Evolutionary conservation across 1,140 invertebrate genomes (phyloP), one percentile per base, ranked within the genome.

Genomic region (Bradynema listronoti): DNA sequence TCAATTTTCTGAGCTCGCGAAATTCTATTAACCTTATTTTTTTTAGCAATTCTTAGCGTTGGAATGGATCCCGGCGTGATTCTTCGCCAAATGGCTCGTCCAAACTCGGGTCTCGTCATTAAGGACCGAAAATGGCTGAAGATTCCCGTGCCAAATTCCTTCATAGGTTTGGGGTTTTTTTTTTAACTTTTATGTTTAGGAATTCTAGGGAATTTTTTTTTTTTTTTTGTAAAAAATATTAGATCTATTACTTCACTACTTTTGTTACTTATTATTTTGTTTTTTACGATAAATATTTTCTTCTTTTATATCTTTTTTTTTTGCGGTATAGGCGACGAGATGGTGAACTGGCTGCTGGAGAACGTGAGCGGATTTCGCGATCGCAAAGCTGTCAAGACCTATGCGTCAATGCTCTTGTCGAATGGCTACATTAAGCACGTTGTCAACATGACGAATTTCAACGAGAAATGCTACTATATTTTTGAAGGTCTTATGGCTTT

Each of bases 381-480:
- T 79, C 82, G 92, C 7, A 83, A 91, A 45, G 91, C 97, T 75
- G 92, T 92, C 0, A 83, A 90, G 65, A 95, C 95, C 80, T 96
- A 94, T 78, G 92, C 94, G 0, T 90, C 90, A 16, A 87, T 91
- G 71, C 86, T 98, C 84, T 83, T 95, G 1, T 90, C 91, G 82
- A 87, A 87, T 58, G 90, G 91, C 36, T 92, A 89, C 79, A 98
- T 99, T 65, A 85, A 90, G 69, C 93, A 97, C 80, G 94, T 92
- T 16, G 92, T 98, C 34, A 96, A 97, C 80, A 97, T 98, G 82
- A 87, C 92, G 56, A 94, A 89, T 47, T 98, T 98, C 81, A 93
- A 89, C 11, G 93, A 98, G 81, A 92, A 98, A 80, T 97, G 93
- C 79, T 98, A 98, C 80, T 98, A 98, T 80, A 87, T 94, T 66